phyloP scores from a whole-genome alignment of 2,113 vertebrate genomes.

The Cyanocitta stelleri region DNA sequence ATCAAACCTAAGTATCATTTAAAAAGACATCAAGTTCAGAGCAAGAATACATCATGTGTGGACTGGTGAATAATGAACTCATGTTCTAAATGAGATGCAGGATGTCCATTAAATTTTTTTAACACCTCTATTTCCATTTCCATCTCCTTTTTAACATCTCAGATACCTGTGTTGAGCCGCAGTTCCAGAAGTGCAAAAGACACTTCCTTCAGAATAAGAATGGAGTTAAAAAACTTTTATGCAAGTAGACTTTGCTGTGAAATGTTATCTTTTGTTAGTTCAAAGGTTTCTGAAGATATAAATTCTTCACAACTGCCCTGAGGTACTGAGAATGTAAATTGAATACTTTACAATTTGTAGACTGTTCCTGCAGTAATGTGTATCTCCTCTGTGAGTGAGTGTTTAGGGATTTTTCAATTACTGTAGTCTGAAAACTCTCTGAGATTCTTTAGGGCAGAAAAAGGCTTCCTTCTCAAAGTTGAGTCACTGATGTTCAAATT shows the following conservation, averaged over 20 bases:
- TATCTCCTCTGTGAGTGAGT: slow-evolving; percentile 80
- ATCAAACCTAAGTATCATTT: slow-evolving; percentile 41
- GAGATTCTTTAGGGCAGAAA: slow-evolving; percentile 81
- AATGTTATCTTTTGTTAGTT: slow-evolving; percentile 83
- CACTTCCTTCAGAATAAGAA: slow-evolving; percentile 54
- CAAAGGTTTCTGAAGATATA: slow-evolving; percentile 82
- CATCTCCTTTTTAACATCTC: not conserved
- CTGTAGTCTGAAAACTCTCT: slow-evolving; percentile 78
- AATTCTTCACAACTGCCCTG: slow-evolving; percentile 80
- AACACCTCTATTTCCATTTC: slow-evolving; percentile 4
- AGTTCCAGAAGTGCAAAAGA: slow-evolving; percentile 24
- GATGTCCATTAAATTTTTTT: slow-evolving; percentile 5
- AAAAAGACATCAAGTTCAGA: slow-evolving; percentile 21
- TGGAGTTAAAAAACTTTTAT: slow-evolving; percentile 74
- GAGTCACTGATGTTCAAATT: slow-evolving; percentile 81
- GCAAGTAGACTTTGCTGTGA: slow-evolving; percentile 73
- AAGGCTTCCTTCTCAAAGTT: slow-evolving; percentile 73
- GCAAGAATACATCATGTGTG: not conserved
- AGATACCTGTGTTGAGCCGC: not conserved
- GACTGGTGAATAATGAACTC: slow-evolving; percentile 34
- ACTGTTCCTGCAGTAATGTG: slow-evolving; percentile 76
- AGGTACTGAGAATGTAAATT: slow-evolving; percentile 81
- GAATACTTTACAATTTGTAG: slow-evolving; percentile 83
- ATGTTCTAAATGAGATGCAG: slow-evolving; percentile 26
- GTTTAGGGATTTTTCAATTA: slow-evolving; percentile 84